phyloP scores from a whole-genome alignment of 2,113 vertebrate species.

The Miniopterus natalensis region DNA sequence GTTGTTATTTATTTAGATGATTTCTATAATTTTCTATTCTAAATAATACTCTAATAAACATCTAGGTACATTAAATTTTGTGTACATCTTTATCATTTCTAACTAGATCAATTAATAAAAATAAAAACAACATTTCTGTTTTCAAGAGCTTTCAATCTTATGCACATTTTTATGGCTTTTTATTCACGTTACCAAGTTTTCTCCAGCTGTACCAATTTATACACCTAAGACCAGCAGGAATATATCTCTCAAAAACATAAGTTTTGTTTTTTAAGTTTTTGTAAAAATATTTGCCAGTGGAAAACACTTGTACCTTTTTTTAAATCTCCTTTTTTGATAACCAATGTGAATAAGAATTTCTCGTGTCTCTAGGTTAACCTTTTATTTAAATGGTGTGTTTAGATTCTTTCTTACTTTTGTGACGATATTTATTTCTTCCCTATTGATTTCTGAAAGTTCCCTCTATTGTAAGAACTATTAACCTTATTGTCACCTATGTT shows the following conservation, averaged over 20 bases:
- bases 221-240: not conserved
- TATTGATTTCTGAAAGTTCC: not conserved
- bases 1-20: not conserved
- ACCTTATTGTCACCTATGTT: not conserved
- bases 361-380: not conserved
- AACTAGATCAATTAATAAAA: not conserved
- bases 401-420: not conserved
- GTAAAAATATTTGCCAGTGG: not conserved
- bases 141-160: not conserved
- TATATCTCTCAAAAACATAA: not conserved
- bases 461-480: not conserved
- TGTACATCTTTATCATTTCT: not conserved
- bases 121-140: not conserved
- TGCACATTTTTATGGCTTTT: not conserved
- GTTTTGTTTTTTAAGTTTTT: not conserved
- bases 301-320: not conserved
- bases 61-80: not conserved
- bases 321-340: not conserved
- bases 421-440: not conserved
- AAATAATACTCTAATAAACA: not conserved
- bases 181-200: not conserved
- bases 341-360: not conserved
- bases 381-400: conserved; percentile 11
- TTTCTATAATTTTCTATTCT: not conserved
- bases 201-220: not conserved